phyloP scores from a whole-genome alignment of 1,140 invertebrate species.

The Megathymus violae region DNA sequence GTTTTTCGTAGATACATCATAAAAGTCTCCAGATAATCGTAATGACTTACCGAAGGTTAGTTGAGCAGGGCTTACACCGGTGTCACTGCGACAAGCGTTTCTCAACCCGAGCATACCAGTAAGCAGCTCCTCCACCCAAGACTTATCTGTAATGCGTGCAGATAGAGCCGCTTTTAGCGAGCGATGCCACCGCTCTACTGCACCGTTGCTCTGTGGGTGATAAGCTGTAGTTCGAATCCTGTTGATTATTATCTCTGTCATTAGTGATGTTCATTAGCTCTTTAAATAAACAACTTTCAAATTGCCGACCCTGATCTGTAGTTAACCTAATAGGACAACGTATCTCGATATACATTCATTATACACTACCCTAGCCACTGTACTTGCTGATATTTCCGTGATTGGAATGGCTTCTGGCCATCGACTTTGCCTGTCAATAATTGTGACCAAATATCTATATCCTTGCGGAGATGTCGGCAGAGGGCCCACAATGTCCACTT shows the following conservation, averaged over 20 bases:
- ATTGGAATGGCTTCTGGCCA: constrained; percentile 59
- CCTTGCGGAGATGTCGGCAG: constrained; percentile 58
- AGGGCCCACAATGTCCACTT: constrained; percentile 82
- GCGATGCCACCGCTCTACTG: no score
- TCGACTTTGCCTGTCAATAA: constrained; percentile 68
- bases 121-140: constrained; percentile 20
- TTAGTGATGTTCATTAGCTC: not conserved
- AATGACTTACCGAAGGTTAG: not conserved
- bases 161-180: constrained; percentile 16
- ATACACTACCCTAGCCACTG: constrained; percentile 18
- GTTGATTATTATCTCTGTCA: not conserved
- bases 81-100: constrained; percentile 2
- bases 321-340: constrained; percentile 51
- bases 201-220: constrained; percentile 30
- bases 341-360: constrained; percentile 37
- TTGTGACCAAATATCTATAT: constrained; percentile 68
- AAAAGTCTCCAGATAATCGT: constrained; percentile 2
- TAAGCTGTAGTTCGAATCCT: constrained; percentile 22
- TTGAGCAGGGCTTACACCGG: constrained; percentile 7
- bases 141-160: not conserved
- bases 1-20: not conserved
- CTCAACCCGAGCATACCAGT: constrained; percentile 20
- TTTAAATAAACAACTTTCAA: not conserved
- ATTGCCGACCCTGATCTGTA: constrained; percentile 43
- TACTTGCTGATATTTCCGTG: constrained; percentile 60